A percentile compares a stretch with the other conserved stretches of the same genome.
phyloP scores from a whole-genome alignment of 2,888 invertebrate species.

The Zygaena filipendulae region DNA sequence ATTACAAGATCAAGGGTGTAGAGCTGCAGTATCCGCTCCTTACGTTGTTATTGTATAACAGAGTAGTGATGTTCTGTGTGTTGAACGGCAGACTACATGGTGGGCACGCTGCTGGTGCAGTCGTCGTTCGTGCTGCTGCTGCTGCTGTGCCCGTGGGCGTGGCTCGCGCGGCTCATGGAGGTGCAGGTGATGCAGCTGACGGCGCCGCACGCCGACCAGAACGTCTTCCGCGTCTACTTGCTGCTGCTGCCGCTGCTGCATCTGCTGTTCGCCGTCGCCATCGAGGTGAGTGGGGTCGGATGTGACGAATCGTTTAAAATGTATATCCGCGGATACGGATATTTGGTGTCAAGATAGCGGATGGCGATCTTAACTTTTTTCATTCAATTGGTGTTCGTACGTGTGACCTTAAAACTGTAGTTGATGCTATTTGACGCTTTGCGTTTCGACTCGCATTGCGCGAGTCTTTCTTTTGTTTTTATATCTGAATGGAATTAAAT shows the following conservation, averaged over 20 bases:
- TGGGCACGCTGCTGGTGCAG: conserved; percentile 66
- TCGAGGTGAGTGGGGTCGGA: conserved; percentile 69
- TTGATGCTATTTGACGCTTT: no score
- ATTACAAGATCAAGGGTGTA: no score
- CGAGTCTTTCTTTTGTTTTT: no score
- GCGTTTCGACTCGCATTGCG: no score
- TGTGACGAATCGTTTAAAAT: no score
- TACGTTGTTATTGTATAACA: no score
- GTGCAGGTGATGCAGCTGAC: conserved; percentile 40
- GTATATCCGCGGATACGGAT: neutral
- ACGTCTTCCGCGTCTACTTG: conserved; percentile 66
- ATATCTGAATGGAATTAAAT: no score
- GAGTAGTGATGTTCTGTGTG: no score
- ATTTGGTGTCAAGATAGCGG: neutral
- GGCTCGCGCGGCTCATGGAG: conserved; percentile 67
- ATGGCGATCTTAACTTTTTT: neutral
- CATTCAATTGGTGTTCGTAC: no score
- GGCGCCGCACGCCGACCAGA: conserved; percentile 27
- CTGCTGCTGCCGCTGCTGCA: conserved; percentile 70
- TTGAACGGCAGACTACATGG: conserved; percentile 72
- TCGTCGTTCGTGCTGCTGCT: conserved; percentile 66
- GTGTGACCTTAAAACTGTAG: no score
- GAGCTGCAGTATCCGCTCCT: no score
- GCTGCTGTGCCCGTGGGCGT: conserved; percentile 63
- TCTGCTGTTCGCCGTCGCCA: conserved; percentile 64